Conservation (phyloP, 64 coral and sea anemone species). For the Anthopleura sola region DNA sequence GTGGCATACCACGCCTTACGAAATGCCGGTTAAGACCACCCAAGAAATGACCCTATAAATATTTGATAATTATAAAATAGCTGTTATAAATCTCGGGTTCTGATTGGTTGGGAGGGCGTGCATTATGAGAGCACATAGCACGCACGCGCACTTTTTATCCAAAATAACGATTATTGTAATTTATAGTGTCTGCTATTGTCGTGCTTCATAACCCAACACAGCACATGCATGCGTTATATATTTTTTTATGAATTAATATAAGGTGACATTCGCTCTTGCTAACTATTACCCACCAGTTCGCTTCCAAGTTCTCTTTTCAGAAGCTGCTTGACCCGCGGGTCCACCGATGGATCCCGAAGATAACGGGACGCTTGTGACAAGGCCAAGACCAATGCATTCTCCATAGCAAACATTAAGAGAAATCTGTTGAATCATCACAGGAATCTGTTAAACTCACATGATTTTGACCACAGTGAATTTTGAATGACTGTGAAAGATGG, state of each 20-base stretch:
- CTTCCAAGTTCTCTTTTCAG: constrained; percentile 69
- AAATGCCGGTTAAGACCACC: constrained; percentile 77
- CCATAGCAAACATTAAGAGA: constrained; percentile 67
- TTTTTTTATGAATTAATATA: too few relatives aligned
- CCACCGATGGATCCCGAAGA: constrained; percentile 58
- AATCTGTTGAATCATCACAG: not conserved
- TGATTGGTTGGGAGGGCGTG: not conserved
- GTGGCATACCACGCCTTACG: constrained; percentile 60
- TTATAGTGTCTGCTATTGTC: too few relatives aligned
- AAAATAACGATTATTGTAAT: too few relatives aligned
- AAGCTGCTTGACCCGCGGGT: constrained; percentile 65
- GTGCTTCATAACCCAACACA: too few relatives aligned
- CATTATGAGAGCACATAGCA: too few relatives aligned
- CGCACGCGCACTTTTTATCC: too few relatives aligned
- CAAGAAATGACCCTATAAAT: constrained; percentile 77
- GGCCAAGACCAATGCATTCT: constrained; percentile 43
- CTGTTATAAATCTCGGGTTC: too few relatives aligned
- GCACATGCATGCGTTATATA: too few relatives aligned
- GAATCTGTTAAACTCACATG: not conserved
- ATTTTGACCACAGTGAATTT: too few relatives aligned
- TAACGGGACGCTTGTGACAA: constrained; percentile 62
- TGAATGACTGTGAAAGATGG: too few relatives aligned
- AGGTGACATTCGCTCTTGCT: too few relatives aligned
- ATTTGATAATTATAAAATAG: too few relatives aligned
- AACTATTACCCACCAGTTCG: constrained; percentile 52